Evolutionary conservation across 1,140 invertebrate species (phyloP).

Genomic region (Hylaeus volcanicus): DNA sequence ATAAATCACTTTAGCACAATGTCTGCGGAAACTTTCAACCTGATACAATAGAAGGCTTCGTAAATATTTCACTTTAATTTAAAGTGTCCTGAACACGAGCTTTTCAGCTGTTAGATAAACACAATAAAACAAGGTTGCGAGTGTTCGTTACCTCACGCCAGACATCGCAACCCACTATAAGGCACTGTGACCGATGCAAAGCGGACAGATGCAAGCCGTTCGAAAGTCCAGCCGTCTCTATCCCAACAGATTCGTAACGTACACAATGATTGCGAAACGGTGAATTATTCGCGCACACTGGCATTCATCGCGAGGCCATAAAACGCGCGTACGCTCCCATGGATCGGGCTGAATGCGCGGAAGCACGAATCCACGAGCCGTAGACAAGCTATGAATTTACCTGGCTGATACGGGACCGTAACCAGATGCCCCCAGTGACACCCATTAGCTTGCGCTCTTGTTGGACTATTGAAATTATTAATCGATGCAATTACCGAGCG

Average conservation of each 20-base stretch:
- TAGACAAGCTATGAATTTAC: constrained; percentile 19
- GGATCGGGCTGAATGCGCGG: constrained; percentile 23
- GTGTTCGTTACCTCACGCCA: too few relatives aligned
- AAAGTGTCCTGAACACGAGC: too few relatives aligned
- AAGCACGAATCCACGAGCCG: constrained; percentile 34
- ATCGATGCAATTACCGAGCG: constrained; percentile 68
- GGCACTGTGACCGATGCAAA: neutral
- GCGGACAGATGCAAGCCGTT: neutral
- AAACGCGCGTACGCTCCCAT: constrained; percentile 21
- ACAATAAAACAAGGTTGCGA: too few relatives aligned
- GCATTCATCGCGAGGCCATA: constrained; percentile 7
- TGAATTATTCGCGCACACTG: constrained; percentile 25
- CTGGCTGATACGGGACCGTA: neutral
- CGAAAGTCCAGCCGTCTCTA: constrained; percentile 1
- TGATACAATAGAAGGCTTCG: too few relatives aligned
- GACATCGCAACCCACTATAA: too few relatives aligned
- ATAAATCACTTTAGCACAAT: too few relatives aligned
- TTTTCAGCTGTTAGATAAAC: too few relatives aligned
- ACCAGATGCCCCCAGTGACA: constrained; percentile 31
- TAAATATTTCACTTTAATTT: too few relatives aligned
- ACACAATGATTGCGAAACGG: constrained; percentile 28
- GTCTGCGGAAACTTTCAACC: too few relatives aligned
- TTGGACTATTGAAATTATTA: constrained; percentile 63
- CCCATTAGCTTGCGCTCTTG: constrained; percentile 37
- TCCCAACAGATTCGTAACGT: constrained; percentile 21